Conservation (phyloP, 2,888 invertebrate genomes). For the Yponomeuta cagnagella region DNA sequence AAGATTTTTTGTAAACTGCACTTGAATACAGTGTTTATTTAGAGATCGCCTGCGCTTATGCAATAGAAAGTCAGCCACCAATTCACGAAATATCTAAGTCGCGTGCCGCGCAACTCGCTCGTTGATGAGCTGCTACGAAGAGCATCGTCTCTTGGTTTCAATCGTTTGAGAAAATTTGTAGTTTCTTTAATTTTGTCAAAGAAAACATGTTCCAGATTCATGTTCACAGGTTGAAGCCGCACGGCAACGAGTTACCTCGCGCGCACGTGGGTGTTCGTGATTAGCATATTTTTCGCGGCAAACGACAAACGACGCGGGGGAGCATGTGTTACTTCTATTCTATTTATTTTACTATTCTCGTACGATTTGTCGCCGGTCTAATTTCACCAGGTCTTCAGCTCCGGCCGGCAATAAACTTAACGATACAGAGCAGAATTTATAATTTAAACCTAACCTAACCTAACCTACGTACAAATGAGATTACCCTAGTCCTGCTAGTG, state of each 20-base stretch:
- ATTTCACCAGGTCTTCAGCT: neutral
- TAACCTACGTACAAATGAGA: no score
- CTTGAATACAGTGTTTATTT: neutral
- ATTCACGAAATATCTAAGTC: conserved; percentile 24
- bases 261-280: neutral
- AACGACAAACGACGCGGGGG: neutral
- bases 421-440: no score
- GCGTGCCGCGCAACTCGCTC: conserved; percentile 15
- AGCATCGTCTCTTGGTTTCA: no score
- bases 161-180: no score
- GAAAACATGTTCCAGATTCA: neutral
- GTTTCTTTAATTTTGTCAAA: no score
- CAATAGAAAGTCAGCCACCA: conserved; percentile 25
- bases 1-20: neutral
- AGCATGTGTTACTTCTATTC: neutral
- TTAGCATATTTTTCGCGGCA: neutral
- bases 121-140: no score
- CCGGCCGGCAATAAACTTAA: no score
- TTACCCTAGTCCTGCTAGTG: no score
- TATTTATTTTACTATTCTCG: neutral
- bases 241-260: no score
- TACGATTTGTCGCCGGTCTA: neutral
- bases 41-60: conserved; percentile 18
- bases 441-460: no score
- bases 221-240: no score